phyloP scores from a whole-genome alignment of 2,888 invertebrate genomes.

The Cheilosia grossa region DNA sequence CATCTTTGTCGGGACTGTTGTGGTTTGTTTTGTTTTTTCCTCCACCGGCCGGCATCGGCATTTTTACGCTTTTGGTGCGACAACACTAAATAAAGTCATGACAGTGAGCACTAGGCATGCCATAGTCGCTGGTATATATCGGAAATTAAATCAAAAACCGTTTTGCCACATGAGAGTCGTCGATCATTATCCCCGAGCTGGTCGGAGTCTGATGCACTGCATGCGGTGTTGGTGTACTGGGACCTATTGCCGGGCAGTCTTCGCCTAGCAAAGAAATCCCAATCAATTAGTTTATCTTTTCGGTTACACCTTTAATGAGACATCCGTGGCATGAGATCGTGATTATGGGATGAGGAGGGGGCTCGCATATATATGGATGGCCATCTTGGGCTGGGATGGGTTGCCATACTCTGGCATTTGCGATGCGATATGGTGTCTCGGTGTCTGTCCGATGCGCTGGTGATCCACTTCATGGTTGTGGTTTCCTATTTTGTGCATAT shows the following conservation, averaged over 20 bases:
- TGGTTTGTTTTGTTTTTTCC: neutral
- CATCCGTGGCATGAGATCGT: conserved; percentile 73
- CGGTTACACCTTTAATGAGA: conserved; percentile 76
- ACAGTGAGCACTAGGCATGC: conserved; percentile 71
- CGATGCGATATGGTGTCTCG: conserved; percentile 67
- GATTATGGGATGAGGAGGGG: conserved; percentile 43
- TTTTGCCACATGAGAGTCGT: conserved; percentile 66
- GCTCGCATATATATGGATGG: conserved; percentile 63
- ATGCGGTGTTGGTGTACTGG: conserved; percentile 19
- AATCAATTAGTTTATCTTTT: conserved; percentile 77
- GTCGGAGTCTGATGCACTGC: conserved; percentile 9
- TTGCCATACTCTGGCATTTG: conserved; percentile 30
- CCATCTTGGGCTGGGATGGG: conserved; percentile 61
- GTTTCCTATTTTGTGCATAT: conserved; percentile 71
- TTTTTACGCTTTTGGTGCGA: conserved; percentile 49
- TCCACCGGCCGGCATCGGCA: conserved; percentile 17
- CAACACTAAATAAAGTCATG: conserved; percentile 71
- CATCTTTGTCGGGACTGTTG: conserved; percentile 46
- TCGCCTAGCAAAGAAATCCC: conserved; percentile 70
- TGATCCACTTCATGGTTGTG: conserved; percentile 74
- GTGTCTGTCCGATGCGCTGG: conserved; percentile 48
- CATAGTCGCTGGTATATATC: conserved; percentile 43
- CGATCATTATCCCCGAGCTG: conserved; percentile 63
- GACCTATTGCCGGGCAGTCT: conserved; percentile 14
- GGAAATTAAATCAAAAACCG: conserved; percentile 73